phyloP scores from a whole-genome alignment of 2,888 invertebrate species.

The Calameuta pallipes region DNA sequence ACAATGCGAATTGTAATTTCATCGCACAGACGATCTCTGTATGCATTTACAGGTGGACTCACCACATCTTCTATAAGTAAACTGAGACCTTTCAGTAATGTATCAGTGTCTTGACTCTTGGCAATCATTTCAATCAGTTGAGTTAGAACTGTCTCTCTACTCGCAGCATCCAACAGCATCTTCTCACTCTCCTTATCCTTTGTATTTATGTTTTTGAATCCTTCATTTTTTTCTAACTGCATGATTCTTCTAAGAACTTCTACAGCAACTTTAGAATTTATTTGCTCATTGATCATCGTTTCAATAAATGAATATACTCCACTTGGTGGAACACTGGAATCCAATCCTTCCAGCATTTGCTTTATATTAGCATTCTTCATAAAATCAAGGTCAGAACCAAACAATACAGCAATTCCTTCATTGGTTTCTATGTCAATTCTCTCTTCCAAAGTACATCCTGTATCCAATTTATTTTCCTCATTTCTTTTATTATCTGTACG shows the following conservation, averaged over 20 bases:
- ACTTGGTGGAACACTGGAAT: constrained; percentile 52
- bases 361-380: constrained; percentile 43
- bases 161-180: constrained; percentile 20
- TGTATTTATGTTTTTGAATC: constrained; percentile 18
- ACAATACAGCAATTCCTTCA: constrained; percentile 50
- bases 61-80: constrained; percentile 59
- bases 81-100: constrained; percentile 64
- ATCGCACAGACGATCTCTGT: constrained; percentile 70
- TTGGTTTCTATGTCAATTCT: constrained; percentile 47
- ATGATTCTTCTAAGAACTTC: constrained; percentile 66
- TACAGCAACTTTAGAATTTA: constrained; percentile 66
- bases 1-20: constrained; percentile 73
- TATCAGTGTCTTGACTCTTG: constrained; percentile 58
- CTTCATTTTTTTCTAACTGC: constrained; percentile 62
- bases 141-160: constrained; percentile 60
- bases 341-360: constrained; percentile 54
- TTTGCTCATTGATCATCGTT: constrained; percentile 65
- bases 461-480: constrained; percentile 3
- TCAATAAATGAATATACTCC: constrained; percentile 65
- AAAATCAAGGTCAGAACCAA: constrained; percentile 37
- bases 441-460: background rate
- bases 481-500: constrained; percentile 6
- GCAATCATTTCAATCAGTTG: constrained; percentile 67
- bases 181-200: constrained; percentile 20
- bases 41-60: constrained; percentile 48